Conservation (phyloP, 2,888 invertebrate species). For the Volucella bombylans region DNA sequence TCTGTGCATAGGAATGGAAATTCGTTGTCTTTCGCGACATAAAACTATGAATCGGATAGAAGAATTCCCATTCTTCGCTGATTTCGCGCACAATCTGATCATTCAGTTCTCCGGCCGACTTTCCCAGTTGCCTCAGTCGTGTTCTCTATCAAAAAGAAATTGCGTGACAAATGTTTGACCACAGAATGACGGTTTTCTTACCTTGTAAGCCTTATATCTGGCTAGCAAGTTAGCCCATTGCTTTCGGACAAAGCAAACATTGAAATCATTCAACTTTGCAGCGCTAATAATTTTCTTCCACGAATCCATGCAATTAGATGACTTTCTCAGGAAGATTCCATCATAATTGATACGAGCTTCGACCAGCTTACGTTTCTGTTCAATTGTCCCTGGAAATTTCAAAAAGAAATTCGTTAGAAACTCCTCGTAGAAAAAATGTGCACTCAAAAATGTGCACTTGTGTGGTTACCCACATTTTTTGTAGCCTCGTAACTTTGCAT, state of each 20-base stretch:
- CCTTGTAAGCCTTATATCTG: constrained; percentile 80
- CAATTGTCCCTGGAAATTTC: constrained; percentile 78
- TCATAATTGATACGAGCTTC: constrained; percentile 79
- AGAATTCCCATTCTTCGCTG: constrained; percentile 80
- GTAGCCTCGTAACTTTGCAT: constrained; percentile 78
- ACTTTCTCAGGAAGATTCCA: constrained; percentile 78
- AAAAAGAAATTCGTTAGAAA: not conserved
- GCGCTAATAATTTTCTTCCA: constrained; percentile 79
- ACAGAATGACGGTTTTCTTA: constrained; percentile 55
- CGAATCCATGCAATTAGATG: constrained; percentile 77
- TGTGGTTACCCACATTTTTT: constrained; percentile 78
- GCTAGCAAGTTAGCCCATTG: constrained; percentile 80
- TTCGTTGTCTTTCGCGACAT: constrained; percentile 80
- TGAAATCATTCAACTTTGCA: constrained; percentile 79
- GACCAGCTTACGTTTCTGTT: constrained; percentile 79
- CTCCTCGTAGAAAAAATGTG: not conserved
- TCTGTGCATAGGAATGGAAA: constrained; percentile 80
- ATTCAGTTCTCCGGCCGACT: constrained; percentile 67
- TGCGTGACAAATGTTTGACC: not conserved
- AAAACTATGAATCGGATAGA: constrained; percentile 79
- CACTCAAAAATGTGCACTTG: constrained; percentile 14
- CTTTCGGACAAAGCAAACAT: constrained; percentile 79
- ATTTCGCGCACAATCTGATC: constrained; percentile 75
- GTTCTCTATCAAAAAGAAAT: constrained; percentile 69
- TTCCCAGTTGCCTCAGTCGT: constrained; percentile 70